phyloP scores from a whole-genome alignment of 2,797 vertebrate genomes.

The Labeo calbasu region DNA sequence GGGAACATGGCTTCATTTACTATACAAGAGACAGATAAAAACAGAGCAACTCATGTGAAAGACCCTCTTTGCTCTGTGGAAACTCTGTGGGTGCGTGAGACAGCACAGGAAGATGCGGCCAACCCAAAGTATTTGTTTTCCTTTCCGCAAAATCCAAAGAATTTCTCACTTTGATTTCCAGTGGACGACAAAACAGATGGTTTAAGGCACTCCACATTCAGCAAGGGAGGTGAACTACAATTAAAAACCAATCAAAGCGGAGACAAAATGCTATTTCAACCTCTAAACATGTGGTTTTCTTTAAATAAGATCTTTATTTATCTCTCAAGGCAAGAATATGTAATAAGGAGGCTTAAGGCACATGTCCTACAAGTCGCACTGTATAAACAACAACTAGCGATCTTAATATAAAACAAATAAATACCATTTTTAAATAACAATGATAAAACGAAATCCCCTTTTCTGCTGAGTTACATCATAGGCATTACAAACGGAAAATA shows the following conservation, averaged over 20 bases:
- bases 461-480: constrained; percentile 41
- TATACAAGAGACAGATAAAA: constrained; percentile 47
- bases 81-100: constrained; percentile 34
- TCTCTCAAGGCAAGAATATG: constrained; percentile 7
- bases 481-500: constrained; percentile 48
- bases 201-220: not conserved
- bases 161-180: constrained; percentile 58
- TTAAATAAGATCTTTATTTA: constrained; percentile 21
- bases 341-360: not conserved
- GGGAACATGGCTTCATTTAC: constrained; percentile 43
- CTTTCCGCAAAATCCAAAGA: constrained; percentile 51
- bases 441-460: not conserved
- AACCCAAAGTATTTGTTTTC: constrained; percentile 56
- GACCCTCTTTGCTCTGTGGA: constrained; percentile 42
- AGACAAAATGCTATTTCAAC: not conserved
- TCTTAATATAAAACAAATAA: constrained; percentile 26
- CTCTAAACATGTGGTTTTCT: constrained; percentile 25
- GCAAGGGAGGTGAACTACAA: constrained; percentile 24
- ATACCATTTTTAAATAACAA: constrained; percentile 11
- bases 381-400: not conserved
- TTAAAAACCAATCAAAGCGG: not conserved
- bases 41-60: constrained; percentile 43
- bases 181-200: constrained; percentile 29
- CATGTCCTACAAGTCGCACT: not conserved
- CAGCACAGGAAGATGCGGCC: constrained; percentile 23